Evolutionary conservation across 2,113 vertebrate species (phyloP).

Genomic region (western clawed frog (Xenopus tropicalis)): UCB_Xtro_10.0 CM004444.2:92600501-92601000

Average conservation of each 20-base stretch:
- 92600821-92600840: no score
- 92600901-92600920: no score
- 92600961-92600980: no score
- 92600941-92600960: no score
- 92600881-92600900: no score
- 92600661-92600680: constrained; percentile 66
- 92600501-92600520: background rate
- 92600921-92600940: no score
- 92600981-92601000: no score
- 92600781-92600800: no score
- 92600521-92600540: constrained; percentile 36
- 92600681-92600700: constrained; percentile 66
- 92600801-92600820: no score
- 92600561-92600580: constrained; percentile 40
- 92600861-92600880: no score
- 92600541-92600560: background rate
- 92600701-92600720: constrained; percentile 64
- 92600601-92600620: constrained; percentile 62
- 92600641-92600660: constrained; percentile 74
- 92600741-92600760: constrained; percentile 40
- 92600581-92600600: constrained; percentile 51
- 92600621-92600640: constrained; percentile 65
- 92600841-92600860: no score
- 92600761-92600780: background rate
- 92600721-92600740: constrained; percentile 53